Evolutionary conservation across 2,888 invertebrate species (phyloP).

Genomic region (Ormyrus thymus): DNA sequence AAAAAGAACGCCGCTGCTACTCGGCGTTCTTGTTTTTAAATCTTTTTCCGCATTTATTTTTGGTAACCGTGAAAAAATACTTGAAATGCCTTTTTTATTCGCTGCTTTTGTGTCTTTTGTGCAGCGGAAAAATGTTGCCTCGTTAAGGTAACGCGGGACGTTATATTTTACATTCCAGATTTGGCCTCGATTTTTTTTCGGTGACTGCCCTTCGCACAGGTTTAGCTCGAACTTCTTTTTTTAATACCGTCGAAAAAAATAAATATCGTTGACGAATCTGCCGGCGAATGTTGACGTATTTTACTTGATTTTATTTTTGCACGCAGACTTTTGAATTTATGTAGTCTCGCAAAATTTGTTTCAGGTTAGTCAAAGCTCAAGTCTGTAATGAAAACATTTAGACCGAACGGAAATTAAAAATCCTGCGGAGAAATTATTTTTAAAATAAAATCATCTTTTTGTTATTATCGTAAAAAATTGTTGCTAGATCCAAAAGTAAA

Average conservation of each 20-base stretch:
- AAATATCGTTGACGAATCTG: too few relatives aligned
- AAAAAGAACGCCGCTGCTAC: background rate
- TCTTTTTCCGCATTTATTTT: background rate
- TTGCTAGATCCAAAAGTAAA: too few relatives aligned
- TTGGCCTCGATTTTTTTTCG: conserved; percentile 14
- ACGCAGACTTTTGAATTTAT: too few relatives aligned
- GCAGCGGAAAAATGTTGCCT: conserved; percentile 42
- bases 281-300: too few relatives aligned
- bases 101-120: conserved; percentile 35
- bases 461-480: too few relatives aligned
- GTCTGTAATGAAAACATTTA: too few relatives aligned
- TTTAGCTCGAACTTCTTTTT: conserved; percentile 4
- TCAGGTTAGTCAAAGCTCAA: too few relatives aligned
- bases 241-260: background rate
- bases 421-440: too few relatives aligned
- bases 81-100: conserved; percentile 36
- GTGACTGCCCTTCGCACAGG: background rate
- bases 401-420: too few relatives aligned
- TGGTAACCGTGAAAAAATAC: conserved; percentile 27
- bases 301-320: too few relatives aligned
- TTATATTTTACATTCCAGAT: conserved; percentile 36
- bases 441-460: too few relatives aligned
- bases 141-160: conserved; percentile 34
- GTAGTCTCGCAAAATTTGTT: too few relatives aligned
- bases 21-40: background rate